Percentiles rank a stretch among this genome's conserved stretches.
phyloP scores from a whole-genome alignment of 1,140 invertebrate genomes.

The Anastrepha ludens region DNA sequence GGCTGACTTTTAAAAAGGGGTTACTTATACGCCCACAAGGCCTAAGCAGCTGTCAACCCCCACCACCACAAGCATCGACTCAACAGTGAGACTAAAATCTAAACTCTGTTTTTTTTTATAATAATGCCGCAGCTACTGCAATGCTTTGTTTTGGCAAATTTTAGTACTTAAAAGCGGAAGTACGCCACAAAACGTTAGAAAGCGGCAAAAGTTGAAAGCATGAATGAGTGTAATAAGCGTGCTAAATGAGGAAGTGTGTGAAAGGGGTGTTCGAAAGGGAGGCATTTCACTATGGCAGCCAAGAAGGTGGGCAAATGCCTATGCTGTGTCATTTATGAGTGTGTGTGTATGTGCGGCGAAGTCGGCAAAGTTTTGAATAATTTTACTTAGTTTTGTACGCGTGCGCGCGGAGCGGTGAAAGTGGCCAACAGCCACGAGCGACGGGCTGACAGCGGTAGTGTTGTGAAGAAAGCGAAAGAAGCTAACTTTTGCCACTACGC shows the following conservation, averaged over 20 bases:
- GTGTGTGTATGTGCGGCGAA: slow-evolving; percentile 54
- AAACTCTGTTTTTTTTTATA: slow-evolving; percentile 1
- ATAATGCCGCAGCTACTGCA: background rate
- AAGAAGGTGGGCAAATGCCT: slow-evolving; percentile 3
- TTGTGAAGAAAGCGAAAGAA: slow-evolving; percentile 56
- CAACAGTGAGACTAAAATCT: background rate
- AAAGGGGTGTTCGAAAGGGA: background rate
- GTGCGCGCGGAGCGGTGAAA: slow-evolving; percentile 28
- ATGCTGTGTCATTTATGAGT: background rate
- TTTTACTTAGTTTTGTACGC: slow-evolving; percentile 55
- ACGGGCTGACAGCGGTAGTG: background rate
- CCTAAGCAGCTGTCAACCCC: background rate
- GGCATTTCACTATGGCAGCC: background rate
- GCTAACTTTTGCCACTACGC: slow-evolving; percentile 53
- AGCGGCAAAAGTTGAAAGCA: slow-evolving; percentile 48
- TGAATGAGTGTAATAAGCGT: slow-evolving; percentile 48
- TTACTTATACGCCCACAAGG: slow-evolving; percentile 21
- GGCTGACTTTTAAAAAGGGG: slow-evolving; percentile 48
- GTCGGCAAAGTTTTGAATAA: slow-evolving; percentile 60
- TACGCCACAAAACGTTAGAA: slow-evolving; percentile 24
- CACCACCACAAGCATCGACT: background rate
- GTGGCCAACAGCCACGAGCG: background rate
- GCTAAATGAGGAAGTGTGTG: slow-evolving; percentile 8
- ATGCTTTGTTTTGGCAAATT: slow-evolving; percentile 47
- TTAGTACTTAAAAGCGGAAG: slow-evolving; percentile 47